Evolutionary conservation across 64 coral and sea anemone species (phyloP), one percentile per base, ranked within the genome.

Genomic region (Acropora tenuis): DNA sequence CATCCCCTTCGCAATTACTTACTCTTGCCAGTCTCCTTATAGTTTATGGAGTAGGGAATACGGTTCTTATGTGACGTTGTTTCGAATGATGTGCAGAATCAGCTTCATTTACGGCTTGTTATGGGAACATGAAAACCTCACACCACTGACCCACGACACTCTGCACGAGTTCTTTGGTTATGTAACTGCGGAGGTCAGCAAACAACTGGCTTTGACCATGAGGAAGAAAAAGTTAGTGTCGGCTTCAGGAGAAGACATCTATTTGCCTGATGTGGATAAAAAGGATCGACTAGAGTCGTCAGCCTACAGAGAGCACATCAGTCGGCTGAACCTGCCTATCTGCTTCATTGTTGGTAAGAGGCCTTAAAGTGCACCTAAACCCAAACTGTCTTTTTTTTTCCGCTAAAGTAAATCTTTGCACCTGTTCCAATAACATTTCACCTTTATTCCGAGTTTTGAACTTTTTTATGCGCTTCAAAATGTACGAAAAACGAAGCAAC

Each of bases 101-200:
- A 92, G 41, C 5, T 92, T 92, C 47, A 77, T 68, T 59, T 92
- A 92, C 43, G 90, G 90, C 61, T 45, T 92, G 15, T 19, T 86
- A 50, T 87, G 82, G 90, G 90, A 92, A 78, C 90, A 92, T 8
- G 80, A 86, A 48, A 92, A 92, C 47, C 83, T 92, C 6, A 92
- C n/a, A 1, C 68, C 71, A 47, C 61, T 92, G 12, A 92, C 90
- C 46, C 90, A 92, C 47, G 80, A 76, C 41, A 77, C 81, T 3
- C 4, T 92, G 73, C 90, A 92, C 42, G 90, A 92, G 53, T 87
- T 92, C 82, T 92, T 92, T 87, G 90, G 90, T 30, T 87, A 92
- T 60, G 4, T 91, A 49, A 75, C 89, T 3, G 10, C 89, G 13
- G 44, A 73, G 63, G 79, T 82, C 19, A 69, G 47, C 41, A 72